Evolutionary conservation across 1,140 invertebrate species (phyloP).

Genomic region (Aphelenchoides avenae): DNA sequence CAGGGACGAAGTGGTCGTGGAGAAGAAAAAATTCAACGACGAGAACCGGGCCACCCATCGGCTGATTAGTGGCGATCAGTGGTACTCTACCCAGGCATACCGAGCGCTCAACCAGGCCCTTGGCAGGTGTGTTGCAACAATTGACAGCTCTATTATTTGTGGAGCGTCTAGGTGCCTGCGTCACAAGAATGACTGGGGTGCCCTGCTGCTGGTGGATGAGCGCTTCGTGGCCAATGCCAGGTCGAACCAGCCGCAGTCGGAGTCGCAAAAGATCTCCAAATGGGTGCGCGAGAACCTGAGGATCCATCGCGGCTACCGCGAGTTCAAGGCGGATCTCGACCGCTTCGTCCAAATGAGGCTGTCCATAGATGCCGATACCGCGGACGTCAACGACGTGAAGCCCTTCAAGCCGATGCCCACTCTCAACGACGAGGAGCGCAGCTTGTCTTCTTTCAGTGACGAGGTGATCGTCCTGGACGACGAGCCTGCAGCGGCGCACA

Average conservation of each 20-base stretch:
- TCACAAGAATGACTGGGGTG: conserved; percentile 69
- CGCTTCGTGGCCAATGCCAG: conserved; percentile 61
- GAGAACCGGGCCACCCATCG: conserved; percentile 9
- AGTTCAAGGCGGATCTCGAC: conserved; percentile 22
- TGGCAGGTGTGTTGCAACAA: conserved; percentile 39
- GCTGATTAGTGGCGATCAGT: conserved; percentile 68
- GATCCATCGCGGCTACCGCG: conserved; percentile 18
- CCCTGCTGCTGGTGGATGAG: conserved; percentile 69
- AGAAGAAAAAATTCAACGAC: conserved; percentile 52
- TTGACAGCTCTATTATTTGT: neutral
- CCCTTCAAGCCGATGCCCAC: no score
- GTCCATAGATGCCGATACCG: no score
- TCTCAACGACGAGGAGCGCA: no score
- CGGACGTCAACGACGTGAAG: no score
- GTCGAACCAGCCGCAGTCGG: conserved; percentile 13
- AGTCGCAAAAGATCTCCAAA: conserved; percentile 37
- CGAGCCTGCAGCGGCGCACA: no score
- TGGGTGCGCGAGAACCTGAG: conserved; percentile 44
- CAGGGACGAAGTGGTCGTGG: conserved; percentile 64
- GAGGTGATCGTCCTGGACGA: no score
- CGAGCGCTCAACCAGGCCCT: conserved; percentile 64
- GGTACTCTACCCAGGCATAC: conserved; percentile 68
- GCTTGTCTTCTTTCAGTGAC: no score
- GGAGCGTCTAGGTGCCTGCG: conserved; percentile 32
- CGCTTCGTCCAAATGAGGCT: conserved; percentile 31